Base-by-base conservation (phyloP, 2,888 invertebrate species). In the Hydraecia micacea region DNA sequence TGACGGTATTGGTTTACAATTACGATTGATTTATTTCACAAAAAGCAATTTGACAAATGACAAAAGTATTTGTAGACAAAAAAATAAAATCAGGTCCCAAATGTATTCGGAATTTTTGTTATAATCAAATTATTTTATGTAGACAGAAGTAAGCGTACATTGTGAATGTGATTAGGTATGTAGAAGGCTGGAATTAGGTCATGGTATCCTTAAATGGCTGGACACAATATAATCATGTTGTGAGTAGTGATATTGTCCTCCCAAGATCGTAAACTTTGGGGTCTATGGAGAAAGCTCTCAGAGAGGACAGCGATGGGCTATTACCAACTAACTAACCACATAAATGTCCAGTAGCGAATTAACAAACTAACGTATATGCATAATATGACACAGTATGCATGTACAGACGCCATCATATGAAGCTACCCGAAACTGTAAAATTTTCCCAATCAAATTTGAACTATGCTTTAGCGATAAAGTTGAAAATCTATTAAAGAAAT, bases 311-410 rank as follows among this genome's bases (percentile, higher is more conserved):
- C 21, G 49, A 81, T 84, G 84, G 79, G 7, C 67, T 49, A 62
- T 81, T 68, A 78, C 39, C 36, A 68, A 28, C 71, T 62, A 83
- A 83, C 55, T 78, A 81, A 83, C 69, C 49, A 32, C 55, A 25
- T 83, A 67, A 71, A 62, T 32, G 67, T 55, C 46, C 42, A 36
- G 71, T 39, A 32, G 66, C 2, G 39, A 67, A 67, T 81, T 81
- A 77, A 67, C 46, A 63, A 77, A 55, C 21, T 71, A 60, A 83
- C 9, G 9, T 28, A 49, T 46, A 46, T 8, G 11, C 46, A n/a
- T 67, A 68, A n/a, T 58, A 66, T 15, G 15, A 52, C 60, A 74
- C 49, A 42, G 36, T 66, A 36, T 74, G 21, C n/a, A 39, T 39
- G 18, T 32, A 32, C 32, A 32, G 32, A 32, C 32, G 32, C 32